Base-by-base conservation (phyloP, 2,888 invertebrate species). In the Hartigia nigra region DNA sequence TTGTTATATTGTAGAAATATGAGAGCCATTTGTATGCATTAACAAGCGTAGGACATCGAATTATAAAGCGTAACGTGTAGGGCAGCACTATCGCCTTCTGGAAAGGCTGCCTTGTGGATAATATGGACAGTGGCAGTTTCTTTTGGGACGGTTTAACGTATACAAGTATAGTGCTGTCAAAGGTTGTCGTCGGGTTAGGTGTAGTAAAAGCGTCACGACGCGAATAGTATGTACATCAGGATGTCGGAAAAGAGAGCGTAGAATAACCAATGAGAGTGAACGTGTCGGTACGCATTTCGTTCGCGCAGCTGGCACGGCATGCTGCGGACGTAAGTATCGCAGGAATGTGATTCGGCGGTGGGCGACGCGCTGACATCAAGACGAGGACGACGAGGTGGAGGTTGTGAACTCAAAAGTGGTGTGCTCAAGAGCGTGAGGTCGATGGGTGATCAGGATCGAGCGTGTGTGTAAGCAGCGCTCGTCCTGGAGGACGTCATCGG, bases 1-100 rank as follows among this genome's bases (percentile, higher is more conserved):
- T 23, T 55, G 55, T 55, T 55, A 55, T 55, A 1, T 23, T 55
- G 55, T 55, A 55, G 55, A 55, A 55, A 55, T 55, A 23, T 55
- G 55, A 55, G 55, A 55, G 23, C 55, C 1, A 55, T 55, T 55
- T 23, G 55, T 55, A 55, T 55, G 55, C 55, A 55, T 23, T 23
- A 23, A 55, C 14, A 55, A 55, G 55, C 55, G 9, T 55, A 55
- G 2, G 23, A 55, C 23, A 55, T 23, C 2, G 55, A 55, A 55
- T 23, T 55, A 23, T 55, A 4, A 55, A 55, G 55, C 23, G 9
- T 23, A 55, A 55, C 55, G 23, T 23, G 23, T 23, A 23, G 82
- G 82, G 84, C 85, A 84, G 85, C 82, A 84, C 84, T 83, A 80
- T 82, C 83, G 85, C 76, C 78, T 55, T 55, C 23, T 23, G 55